A percentile compares a stretch with the other conserved stretches of the same genome.
phyloP scores from a whole-genome alignment of 2,888 invertebrate genomes.

The Bembecia ichneumoniformis region DNA sequence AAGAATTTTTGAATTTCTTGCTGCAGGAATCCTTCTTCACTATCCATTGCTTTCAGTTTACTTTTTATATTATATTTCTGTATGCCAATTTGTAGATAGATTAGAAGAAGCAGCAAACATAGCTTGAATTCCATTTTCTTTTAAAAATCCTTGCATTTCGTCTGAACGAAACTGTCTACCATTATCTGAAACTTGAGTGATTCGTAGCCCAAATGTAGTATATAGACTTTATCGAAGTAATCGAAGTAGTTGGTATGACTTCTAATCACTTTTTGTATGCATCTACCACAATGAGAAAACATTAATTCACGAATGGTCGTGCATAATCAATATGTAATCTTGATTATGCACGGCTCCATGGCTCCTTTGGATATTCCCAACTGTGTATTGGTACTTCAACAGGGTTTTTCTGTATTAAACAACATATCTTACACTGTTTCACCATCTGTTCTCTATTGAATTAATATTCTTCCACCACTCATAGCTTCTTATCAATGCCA shows the following conservation, averaged over 20 bases:
- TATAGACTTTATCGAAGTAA: conserved; percentile 7
- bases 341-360: no score
- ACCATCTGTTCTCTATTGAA: conserved; percentile 14
- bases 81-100: conserved; percentile 10
- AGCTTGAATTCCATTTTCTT: conserved; percentile 9
- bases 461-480: conserved; percentile 16
- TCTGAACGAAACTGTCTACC: conserved; percentile 10
- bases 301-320: conserved; percentile 8
- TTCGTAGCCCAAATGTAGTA: conserved; percentile 5
- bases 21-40: conserved; percentile 6
- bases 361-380: conserved; percentile 10
- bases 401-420: conserved; percentile 7
- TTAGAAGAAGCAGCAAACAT: conserved; percentile 5
- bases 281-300: conserved; percentile 11
- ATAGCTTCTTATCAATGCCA: conserved; percentile 14
- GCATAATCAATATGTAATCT: conserved; percentile 21
- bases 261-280: conserved; percentile 7
- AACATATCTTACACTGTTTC: conserved; percentile 9
- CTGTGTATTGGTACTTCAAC: conserved; percentile 8
- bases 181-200: conserved; percentile 9
- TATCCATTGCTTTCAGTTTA: conserved; percentile 1
- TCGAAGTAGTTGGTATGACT: conserved; percentile 1
- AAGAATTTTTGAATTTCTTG: conserved; percentile 6
- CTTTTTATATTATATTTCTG: conserved; percentile 8
- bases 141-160: conserved; percentile 10